Conservation (phyloP, 2,888 invertebrate genomes). For the Calameuta pallipes region DNA sequence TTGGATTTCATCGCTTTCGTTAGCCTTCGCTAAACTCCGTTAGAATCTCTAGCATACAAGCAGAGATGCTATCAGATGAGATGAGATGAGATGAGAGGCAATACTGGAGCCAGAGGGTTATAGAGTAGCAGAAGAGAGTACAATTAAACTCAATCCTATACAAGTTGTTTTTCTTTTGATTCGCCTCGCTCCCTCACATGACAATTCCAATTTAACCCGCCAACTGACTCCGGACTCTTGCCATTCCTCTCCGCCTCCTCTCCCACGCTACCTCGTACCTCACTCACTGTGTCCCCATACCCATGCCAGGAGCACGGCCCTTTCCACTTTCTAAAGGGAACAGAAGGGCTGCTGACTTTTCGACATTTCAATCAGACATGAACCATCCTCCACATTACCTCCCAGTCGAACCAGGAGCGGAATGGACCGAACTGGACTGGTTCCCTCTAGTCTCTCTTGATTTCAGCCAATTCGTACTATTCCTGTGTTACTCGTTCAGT, state of each 20-base stretch:
- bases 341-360: constrained; percentile 55
- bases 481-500: background rate
- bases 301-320: constrained; percentile 22
- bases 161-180: constrained; percentile 62
- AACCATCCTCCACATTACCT: constrained; percentile 43
- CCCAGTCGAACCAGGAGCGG: constrained; percentile 17
- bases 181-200: constrained; percentile 59
- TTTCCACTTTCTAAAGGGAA: constrained; percentile 29
- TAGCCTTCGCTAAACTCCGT: constrained; percentile 39
- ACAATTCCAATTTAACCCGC: constrained; percentile 59
- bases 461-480: constrained; percentile 57
- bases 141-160: constrained; percentile 61
- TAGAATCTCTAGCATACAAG: constrained; percentile 19
- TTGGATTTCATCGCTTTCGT: constrained; percentile 26
- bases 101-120: too few relatives aligned
- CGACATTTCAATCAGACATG: constrained; percentile 64
- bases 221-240: constrained; percentile 14
- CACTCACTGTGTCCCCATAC: constrained; percentile 18
- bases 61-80: background rate
- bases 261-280: constrained; percentile 7
- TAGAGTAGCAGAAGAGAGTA: constrained; percentile 26
- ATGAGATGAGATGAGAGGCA: constrained; percentile 13
- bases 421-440: constrained; percentile 5
- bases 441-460: constrained; percentile 39
- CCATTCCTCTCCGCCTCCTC: constrained; percentile 18